Base-by-base conservation (phyloP, 2,888 invertebrate genomes). In the Prosopocoilus inquinatus region DNA sequence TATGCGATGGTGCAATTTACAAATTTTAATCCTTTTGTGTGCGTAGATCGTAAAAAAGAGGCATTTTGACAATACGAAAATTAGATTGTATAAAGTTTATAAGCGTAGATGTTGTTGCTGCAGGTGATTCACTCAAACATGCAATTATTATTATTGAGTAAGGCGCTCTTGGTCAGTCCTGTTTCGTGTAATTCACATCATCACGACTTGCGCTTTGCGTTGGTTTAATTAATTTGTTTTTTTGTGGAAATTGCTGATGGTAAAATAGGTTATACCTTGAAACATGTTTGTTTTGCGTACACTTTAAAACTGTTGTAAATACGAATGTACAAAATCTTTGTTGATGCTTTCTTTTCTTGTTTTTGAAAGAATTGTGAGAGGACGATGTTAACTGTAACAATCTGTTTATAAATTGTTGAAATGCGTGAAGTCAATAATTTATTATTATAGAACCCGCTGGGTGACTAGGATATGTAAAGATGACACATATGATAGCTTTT, bases 401-500 rank as follows among this genome's bases (percentile, higher is more conserved):
- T 12, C 9, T 28, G 46, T 46, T 49, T 47, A 51, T 55, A 58
- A 56, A 57, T 57, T 59, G 57, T 50, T 54, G 53, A 45, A 39
- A 43, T 53, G 39, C 53, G 33, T 28, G 41, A 46, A 54, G 60
- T 58, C 60, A 53, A 60, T 60, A 55, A 41, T 46, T 46, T 46
- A 48, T 53, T 50, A 47, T 54, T 45, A 58, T 38, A 57, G 12
- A 52, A 57, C 59, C 59, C 61, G 46, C 51, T 57, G 61, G 59
- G 61, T 61, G 49, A 53, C 38, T 55, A 53, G 33, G 32, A 13
- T 47, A 47, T 49, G 33, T 43, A 41, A 50, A 28, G 20, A 28
- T 28, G 20, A 28, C 20, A 36, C 57, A 67, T 67, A 73, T 73
- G 73, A 73, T 73, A 74, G 73, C 62, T 58, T 61, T 65, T 69